Base-by-base conservation (phyloP, 2,888 invertebrate species). In the Microctonus aethiopoides region DNA sequence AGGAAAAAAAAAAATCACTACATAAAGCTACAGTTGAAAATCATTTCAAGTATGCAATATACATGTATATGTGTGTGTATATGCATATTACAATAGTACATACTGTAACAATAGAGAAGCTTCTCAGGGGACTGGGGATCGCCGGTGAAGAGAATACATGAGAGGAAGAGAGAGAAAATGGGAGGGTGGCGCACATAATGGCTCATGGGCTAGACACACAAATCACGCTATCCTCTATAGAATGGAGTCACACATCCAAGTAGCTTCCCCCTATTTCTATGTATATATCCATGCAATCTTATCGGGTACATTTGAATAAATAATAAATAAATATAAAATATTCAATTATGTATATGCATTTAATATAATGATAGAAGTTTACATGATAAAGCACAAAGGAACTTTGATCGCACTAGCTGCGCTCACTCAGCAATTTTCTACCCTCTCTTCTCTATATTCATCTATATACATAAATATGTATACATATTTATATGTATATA, bases 181-280 rank as follows among this genome's bases (percentile, higher is more conserved):
- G n/a, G 39, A 10, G 39, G 69, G 67, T 46, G 62, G 54, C 62
- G 24, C 41, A 64, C 5, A 71, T 73, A 70, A 73, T 70, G 68
- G 71, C 71, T 63, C 63, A 16, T 52, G 71, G 70, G 59, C 65
- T 64, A 71, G 69, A 73, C 64, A 67, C 71, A 73, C 71, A 73
- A 73, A 73, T 73, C 73, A 71, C 71, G 56, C 67, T 57, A 61
- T 73, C 67, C 67, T 65, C 66, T 63, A 10, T 39, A 29, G 65
- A 64, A 63, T 62, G 63, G 51, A 56, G 67, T 71, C 69, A 71
- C 63, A 66, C 64, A 57, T 63, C 39, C 39, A 39, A n/a, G 46
- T 60, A n/a, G n/a, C 7, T 29, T 67, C 68, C 54, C 61, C 54
- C 59, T 59, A 34, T 56, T 32, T 57, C 22, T 59, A 20, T 29